phyloP scores from a whole-genome alignment of 92 coral and sea anemone genomes.

The Umimayanthus kanabou region DNA sequence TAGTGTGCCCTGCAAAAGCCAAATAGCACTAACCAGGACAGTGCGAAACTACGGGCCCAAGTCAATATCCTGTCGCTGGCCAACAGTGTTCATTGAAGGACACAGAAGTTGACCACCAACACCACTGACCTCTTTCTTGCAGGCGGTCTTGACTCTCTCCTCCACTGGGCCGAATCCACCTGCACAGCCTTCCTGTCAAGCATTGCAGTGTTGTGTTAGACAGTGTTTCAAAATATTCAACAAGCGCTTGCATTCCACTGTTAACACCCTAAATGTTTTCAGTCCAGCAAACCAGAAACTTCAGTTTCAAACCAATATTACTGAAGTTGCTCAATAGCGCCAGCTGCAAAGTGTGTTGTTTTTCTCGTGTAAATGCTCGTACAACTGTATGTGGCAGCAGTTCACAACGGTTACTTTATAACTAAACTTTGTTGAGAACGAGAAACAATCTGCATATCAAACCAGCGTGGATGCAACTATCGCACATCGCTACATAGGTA shows the following conservation, averaged over 20 bases:
- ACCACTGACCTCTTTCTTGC: slow-evolving; percentile 18
- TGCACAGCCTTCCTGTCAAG: slow-evolving; percentile 66
- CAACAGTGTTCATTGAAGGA: too few species aligned
- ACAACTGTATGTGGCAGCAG: neutral
- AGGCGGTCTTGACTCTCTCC: slow-evolving; percentile 15
- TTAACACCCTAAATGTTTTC: neutral
- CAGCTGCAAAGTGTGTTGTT: neutral
- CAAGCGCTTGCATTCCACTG: neutral
- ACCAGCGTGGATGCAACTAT: too few species aligned
- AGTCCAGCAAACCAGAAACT: too few species aligned
- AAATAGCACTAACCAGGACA: too few species aligned
- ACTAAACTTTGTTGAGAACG: neutral
- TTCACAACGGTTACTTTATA: neutral
- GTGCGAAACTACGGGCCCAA: too few species aligned
- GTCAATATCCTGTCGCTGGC: neutral
- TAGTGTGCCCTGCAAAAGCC: too few species aligned
- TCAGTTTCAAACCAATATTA: too few species aligned
- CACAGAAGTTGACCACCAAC: neutral
- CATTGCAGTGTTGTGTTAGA: neutral
- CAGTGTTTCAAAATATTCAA: neutral
- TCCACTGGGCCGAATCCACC: slow-evolving; percentile 49
- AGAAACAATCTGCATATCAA: too few species aligned
- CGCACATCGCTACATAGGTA: too few species aligned
- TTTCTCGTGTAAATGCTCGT: neutral
- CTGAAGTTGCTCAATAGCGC: neutral